Conservation (phyloP, 2,113 vertebrate genomes). For the Sorex fumeus region DNA sequence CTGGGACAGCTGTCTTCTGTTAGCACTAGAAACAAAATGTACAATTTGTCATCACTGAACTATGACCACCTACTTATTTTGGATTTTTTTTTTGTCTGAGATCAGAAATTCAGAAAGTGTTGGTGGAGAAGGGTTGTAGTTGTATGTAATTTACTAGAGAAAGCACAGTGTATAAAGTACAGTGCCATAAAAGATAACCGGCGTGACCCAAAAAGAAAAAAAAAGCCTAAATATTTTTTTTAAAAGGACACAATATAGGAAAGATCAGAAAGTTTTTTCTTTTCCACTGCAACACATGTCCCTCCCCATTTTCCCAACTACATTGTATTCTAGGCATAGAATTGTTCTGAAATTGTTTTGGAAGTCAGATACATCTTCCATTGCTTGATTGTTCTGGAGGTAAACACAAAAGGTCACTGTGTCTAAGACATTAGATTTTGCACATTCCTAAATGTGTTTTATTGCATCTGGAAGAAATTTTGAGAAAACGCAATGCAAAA, state of each 20-base stretch:
- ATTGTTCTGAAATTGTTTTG: slow-evolving; percentile 8
- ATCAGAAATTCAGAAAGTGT: slow-evolving; percentile 47
- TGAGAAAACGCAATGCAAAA: slow-evolving; percentile 42
- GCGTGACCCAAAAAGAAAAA: too few relatives aligned
- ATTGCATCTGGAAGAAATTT: slow-evolving; percentile 11
- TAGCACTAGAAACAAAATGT: slow-evolving; percentile 38
- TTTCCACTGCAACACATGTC: not conserved
- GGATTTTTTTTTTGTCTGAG: slow-evolving; percentile 11
- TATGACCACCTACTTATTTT: not conserved
- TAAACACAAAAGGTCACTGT: not conserved
- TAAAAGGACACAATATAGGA: not conserved
- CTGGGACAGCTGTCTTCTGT: slow-evolving; percentile 44
- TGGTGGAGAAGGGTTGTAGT: not conserved
- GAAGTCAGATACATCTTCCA: not conserved
- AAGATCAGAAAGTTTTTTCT: not conserved
- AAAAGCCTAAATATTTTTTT: not conserved
- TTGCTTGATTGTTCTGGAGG: not conserved
- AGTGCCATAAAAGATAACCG: slow-evolving; percentile 44
- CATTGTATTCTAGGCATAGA: not conserved
- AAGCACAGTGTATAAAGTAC: not conserved
- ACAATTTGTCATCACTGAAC: not conserved
- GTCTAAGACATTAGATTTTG: not conserved
- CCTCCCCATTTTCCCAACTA: not conserved
- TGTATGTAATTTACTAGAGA: not conserved
- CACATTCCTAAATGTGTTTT: slow-evolving; percentile 34